Conservation (phyloP, 2,797 vertebrate species). For the Pipistrellus kuhlii region DNA sequence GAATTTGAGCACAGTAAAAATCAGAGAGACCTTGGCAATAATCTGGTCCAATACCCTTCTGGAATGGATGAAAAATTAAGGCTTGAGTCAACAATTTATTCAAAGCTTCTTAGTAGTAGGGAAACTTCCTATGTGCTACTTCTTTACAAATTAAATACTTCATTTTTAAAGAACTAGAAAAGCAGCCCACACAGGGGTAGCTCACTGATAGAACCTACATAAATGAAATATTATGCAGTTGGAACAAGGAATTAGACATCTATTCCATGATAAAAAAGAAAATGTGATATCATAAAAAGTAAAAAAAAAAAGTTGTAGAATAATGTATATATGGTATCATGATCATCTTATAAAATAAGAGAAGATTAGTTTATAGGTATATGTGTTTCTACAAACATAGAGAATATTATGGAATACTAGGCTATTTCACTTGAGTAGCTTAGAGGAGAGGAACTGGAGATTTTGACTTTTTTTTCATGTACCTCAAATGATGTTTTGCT, state of each 20-base stretch:
- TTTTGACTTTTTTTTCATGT: background rate
- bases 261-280: slow-evolving; percentile 39
- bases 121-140: slow-evolving; percentile 23
- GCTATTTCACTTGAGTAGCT: background rate
- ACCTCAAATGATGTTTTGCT: background rate
- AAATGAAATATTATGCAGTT: background rate
- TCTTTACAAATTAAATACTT: slow-evolving; percentile 11
- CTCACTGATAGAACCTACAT: background rate
- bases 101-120: slow-evolving; percentile 17
- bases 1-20: slow-evolving; percentile 21
- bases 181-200: background rate
- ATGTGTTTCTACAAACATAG: slow-evolving; percentile 14
- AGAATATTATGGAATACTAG: background rate
- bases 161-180: slow-evolving; percentile 21
- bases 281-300: background rate
- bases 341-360: background rate
- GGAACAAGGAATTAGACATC: background rate
- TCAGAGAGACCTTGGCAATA: background rate
- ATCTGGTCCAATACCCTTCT: background rate
- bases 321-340: background rate
- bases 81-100: background rate
- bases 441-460: background rate
- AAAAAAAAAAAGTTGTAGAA: background rate
- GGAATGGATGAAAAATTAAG: slow-evolving; percentile 10
- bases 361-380: background rate